These are phyloP conservation scores for Peromyscus melanophrys DNA, from an alignment of 2,797 vertebrate species.

Conservation along the genomic window DNA sequence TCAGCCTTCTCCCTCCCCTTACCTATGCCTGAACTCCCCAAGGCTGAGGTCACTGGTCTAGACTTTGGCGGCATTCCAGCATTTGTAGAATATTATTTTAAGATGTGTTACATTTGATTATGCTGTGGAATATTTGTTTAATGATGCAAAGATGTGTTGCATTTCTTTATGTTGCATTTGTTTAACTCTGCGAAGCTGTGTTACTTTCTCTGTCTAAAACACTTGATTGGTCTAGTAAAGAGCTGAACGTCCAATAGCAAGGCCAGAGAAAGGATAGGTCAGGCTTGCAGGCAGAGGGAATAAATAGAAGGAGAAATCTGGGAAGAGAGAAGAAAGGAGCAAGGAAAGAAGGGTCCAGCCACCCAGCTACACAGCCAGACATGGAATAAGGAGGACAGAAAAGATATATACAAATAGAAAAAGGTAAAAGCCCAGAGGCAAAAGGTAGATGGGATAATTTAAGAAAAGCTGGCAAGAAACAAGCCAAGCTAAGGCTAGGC, in stretches of 20 bases:
- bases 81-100: neutral
- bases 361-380: neutral
- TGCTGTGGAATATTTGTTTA: neutral
- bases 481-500: neutral
- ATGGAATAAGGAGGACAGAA: neutral
- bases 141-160: neutral
- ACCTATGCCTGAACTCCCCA: neutral
- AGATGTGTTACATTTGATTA: neutral
- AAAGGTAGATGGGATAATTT: neutral
- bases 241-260: neutral
- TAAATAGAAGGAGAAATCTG: neutral
- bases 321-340: neutral
- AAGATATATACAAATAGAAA: neutral
- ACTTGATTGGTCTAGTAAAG: neutral
- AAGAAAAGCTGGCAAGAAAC: neutral
- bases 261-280: neutral
- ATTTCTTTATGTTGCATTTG: neutral
- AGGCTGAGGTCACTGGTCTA: neutral
- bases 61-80: neutral
- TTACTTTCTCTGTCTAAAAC: neutral
- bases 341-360: neutral
- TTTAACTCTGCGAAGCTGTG: neutral
- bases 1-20: neutral
- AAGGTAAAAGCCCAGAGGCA: neutral
- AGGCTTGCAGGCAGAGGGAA: neutral